Conservation (phyloP, 2,888 invertebrate species). For the Salpingus planirostris region DNA sequence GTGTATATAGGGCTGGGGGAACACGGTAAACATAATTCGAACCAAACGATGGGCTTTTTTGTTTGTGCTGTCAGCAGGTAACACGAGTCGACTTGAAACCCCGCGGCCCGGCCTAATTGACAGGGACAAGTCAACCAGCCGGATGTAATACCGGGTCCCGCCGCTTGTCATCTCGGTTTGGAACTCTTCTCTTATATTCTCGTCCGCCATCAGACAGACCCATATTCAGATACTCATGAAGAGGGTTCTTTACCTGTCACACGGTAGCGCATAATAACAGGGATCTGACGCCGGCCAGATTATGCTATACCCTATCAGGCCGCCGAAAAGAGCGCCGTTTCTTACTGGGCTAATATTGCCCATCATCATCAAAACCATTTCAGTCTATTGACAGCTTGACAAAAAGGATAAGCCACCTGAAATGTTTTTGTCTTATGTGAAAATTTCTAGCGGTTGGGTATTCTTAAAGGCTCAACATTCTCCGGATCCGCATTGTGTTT, state of each 20-base stretch:
- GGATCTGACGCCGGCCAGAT: slow-evolving; percentile 34
- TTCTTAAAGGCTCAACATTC: too few species aligned
- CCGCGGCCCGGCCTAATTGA: slow-evolving; percentile 37
- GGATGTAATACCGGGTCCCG: slow-evolving; percentile 37
- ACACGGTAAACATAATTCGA: slow-evolving; percentile 30
- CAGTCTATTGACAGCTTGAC: too few species aligned
- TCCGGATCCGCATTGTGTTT: too few species aligned
- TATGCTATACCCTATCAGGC: too few species aligned
- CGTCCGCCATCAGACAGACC: slow-evolving; percentile 9
- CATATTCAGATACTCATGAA: slow-evolving; percentile 27
- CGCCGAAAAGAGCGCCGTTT: too few species aligned
- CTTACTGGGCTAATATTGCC: too few species aligned
- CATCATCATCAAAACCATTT: too few species aligned
- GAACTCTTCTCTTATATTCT: slow-evolving; percentile 16
- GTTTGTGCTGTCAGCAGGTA: slow-evolving; percentile 37
- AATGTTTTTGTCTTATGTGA: too few species aligned
- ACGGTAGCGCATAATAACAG: slow-evolving; percentile 39
- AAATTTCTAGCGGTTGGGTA: too few species aligned
- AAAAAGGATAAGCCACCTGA: too few species aligned
- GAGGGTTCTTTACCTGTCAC: slow-evolving; percentile 37
- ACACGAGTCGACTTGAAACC: slow-evolving; percentile 36
- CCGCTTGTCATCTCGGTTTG: slow-evolving; percentile 36
- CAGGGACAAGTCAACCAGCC: slow-evolving; percentile 42
- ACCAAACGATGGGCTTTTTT: slow-evolving; percentile 32
- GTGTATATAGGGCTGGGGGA: too few species aligned